Evolutionary conservation across 1,140 invertebrate species (phyloP).

Genomic region (Maniola jurtina): DNA sequence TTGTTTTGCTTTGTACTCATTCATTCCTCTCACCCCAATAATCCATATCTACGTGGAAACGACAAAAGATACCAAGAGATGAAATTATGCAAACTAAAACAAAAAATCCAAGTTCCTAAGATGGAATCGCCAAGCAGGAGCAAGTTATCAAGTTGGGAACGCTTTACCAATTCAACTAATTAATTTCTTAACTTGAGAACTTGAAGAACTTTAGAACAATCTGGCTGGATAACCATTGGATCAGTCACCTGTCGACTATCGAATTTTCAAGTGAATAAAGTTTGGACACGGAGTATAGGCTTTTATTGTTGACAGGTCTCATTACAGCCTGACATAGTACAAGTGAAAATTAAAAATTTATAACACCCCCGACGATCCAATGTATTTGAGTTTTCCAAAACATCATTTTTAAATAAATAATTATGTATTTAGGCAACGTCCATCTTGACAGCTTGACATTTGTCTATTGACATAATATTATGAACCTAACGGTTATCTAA

Average conservation of each 20-base stretch:
- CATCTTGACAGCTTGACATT: too few relatives aligned
- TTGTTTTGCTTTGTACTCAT: slow-evolving; percentile 25
- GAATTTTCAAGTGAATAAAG: neutral
- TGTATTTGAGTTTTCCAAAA: too few relatives aligned
- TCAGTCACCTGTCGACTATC: slow-evolving; percentile 12
- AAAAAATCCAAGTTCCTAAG: neutral
- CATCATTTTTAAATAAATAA: too few relatives aligned
- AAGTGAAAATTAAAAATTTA: too few relatives aligned
- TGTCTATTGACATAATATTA: too few relatives aligned
- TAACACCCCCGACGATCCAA: too few relatives aligned
- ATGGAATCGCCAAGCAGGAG: neutral
- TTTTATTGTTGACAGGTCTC: too few relatives aligned
- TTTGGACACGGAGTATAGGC: neutral
- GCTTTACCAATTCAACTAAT: slow-evolving; percentile 46
- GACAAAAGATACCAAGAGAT: slow-evolving; percentile 11
- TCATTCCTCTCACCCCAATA: slow-evolving; percentile 23
- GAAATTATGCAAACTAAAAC: slow-evolving; percentile 26
- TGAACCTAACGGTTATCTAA: too few relatives aligned
- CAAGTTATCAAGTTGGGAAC: slow-evolving; percentile 43
- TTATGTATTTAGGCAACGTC: too few relatives aligned
- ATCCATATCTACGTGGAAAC: slow-evolving; percentile 1
- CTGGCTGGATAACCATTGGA: slow-evolving; percentile 43
- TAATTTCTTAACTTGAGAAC: slow-evolving; percentile 51
- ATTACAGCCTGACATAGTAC: too few relatives aligned
- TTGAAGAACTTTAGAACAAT: slow-evolving; percentile 36